A percentile compares a stretch with the other conserved stretches of the same genome.
Conservation (phyloP, 64 coral and sea anemone genomes). For the Montipora foliosa region DNA sequence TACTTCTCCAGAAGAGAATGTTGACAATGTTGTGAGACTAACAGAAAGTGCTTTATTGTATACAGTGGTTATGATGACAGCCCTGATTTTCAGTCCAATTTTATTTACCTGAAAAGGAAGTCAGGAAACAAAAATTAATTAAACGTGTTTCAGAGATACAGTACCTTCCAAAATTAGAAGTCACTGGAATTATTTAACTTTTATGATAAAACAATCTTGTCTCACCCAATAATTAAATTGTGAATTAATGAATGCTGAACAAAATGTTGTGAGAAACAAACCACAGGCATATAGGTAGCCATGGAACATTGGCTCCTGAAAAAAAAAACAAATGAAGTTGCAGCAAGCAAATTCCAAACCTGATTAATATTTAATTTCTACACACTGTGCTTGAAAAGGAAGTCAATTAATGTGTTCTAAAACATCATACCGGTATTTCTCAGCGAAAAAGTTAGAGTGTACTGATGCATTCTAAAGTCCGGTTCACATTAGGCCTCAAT, state of each 20-base stretch:
- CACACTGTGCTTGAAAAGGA: not conserved
- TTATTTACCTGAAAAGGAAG: constrained; percentile 84
- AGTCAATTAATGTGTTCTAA: not conserved
- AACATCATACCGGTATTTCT: too few relatives aligned
- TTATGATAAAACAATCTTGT: not conserved
- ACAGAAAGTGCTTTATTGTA: constrained; percentile 91
- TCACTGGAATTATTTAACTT: not conserved
- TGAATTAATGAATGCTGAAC: constrained; percentile 77
- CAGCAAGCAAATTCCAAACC: too few relatives aligned
- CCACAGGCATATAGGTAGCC: constrained; percentile 96
- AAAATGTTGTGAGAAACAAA: constrained; percentile 81
- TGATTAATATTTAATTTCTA: not conserved
- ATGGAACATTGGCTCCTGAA: constrained; percentile 90
- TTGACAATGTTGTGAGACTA: constrained; percentile 76
- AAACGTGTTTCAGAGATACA: not conserved
- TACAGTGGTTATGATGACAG: constrained; percentile 88
- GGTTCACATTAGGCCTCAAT: too few relatives aligned
- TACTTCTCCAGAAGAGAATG: constrained; percentile 98
- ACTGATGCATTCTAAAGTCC: too few relatives aligned
- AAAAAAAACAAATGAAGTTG: not conserved
- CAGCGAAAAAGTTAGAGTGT: too few relatives aligned
- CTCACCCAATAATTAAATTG: constrained; percentile 93
- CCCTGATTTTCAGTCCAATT: constrained; percentile 93
- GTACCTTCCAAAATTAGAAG: not conserved
- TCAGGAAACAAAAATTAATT: not conserved